Conservation (phyloP, 2,888 invertebrate genomes). For the Tachystola acroxantha region DNA sequence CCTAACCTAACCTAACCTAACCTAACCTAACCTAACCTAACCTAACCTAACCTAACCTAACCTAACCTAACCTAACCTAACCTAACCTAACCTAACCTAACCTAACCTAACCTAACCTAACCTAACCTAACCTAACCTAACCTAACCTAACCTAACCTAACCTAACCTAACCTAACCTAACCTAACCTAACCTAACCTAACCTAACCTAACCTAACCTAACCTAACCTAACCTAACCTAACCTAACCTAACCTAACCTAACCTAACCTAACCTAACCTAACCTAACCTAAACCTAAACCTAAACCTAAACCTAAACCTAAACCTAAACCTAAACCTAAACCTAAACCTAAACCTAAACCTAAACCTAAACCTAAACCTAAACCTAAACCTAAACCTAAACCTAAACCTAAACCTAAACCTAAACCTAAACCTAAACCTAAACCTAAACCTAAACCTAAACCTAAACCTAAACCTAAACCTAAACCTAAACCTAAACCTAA, state of each 20-base stretch:
- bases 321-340: not conserved
- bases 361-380: not conserved
- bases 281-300: slow-evolving; percentile 8
- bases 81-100: slow-evolving; percentile 7
- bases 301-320: not conserved
- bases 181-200: slow-evolving; percentile 8
- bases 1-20: slow-evolving; percentile 17
- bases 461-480: slow-evolving; percentile 8
- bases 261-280: slow-evolving; percentile 11
- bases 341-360: not conserved
- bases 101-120: slow-evolving; percentile 11
- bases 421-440: slow-evolving; percentile 7
- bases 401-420: slow-evolving; percentile 8
- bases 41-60: slow-evolving; percentile 14
- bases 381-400: slow-evolving; percentile 4
- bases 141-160: slow-evolving; percentile 13
- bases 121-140: slow-evolving; percentile 13
- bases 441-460: slow-evolving; percentile 7
- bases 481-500: slow-evolving; percentile 9
- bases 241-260: slow-evolving; percentile 4
- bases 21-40: slow-evolving; percentile 16
- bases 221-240: no score
- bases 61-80: slow-evolving; percentile 14
- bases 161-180: slow-evolving; percentile 13
- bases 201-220: slow-evolving; percentile 11